These are phyloP conservation scores for Chlorocebus sabaeus DNA, from an alignment of 2,113 vertebrate genomes.

Conservation along the genomic window DNA sequence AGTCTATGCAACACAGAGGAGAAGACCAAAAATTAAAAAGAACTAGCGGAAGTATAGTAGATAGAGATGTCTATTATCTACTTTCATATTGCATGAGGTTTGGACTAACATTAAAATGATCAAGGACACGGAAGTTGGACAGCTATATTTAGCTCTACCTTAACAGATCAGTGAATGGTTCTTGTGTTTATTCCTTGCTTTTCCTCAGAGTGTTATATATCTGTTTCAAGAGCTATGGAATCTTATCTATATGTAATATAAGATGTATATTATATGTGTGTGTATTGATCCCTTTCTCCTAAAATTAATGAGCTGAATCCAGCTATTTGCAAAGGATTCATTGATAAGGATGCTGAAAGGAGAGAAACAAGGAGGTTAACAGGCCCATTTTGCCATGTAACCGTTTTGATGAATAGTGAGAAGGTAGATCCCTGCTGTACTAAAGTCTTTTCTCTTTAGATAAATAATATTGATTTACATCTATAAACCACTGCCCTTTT, in stretches of 20 bases:
- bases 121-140: not conserved
- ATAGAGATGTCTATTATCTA: not conserved
- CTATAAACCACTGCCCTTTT: not conserved
- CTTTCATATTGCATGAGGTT: not conserved
- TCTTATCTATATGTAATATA: not conserved
- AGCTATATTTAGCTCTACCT: not conserved
- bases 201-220: not conserved
- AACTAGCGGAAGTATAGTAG: not conserved
- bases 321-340: not conserved
- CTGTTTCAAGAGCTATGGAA: not conserved
- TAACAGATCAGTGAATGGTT: not conserved
- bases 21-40: not conserved
- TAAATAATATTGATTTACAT: not conserved
- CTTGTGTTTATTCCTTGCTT: not conserved
- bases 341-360: not conserved
- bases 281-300: not conserved
- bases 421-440: not conserved
- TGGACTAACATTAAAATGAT: not conserved
- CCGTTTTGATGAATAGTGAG: not conserved
- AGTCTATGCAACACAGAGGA: not conserved
- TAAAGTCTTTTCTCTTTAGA: not conserved
- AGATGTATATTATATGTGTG: not conserved
- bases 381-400: not conserved
- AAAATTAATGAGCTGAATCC: not conserved
- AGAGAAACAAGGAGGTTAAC: not conserved